Conservation (phyloP, 2,797 vertebrate species). For the Xenops minutus region DNA sequence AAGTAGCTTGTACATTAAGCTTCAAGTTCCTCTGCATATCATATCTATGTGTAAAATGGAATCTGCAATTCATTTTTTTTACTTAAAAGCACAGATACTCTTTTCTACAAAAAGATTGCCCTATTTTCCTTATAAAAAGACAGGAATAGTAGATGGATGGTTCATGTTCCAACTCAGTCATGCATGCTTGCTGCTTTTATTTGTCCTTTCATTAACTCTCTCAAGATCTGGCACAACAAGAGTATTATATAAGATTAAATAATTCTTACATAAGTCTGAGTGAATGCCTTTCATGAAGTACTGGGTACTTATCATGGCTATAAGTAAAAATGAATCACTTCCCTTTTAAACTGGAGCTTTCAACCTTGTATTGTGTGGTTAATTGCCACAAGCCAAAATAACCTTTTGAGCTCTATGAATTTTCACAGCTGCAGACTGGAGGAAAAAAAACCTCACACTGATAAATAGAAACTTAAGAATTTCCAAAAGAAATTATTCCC, state of each 20-base stretch:
- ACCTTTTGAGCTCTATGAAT: conserved; percentile 47
- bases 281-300: conserved; percentile 34
- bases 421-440: conserved; percentile 49
- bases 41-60: not conserved
- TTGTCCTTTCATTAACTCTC: conserved; percentile 38
- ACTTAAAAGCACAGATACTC: not conserved
- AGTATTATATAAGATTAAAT: conserved; percentile 53
- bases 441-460: not conserved
- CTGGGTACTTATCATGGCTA: conserved; percentile 8
- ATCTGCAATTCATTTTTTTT: not conserved
- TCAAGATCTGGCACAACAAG: conserved; percentile 41
- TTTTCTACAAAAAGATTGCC: not conserved
- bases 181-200: conserved; percentile 31
- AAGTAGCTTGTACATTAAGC: not conserved
- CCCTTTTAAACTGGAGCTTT: conserved; percentile 24
- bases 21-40: not conserved
- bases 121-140: not conserved
- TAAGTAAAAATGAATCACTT: conserved; percentile 62
- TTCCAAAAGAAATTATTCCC: conserved; percentile 38
- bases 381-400: conserved; percentile 57
- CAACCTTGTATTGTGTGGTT: conserved; percentile 37
- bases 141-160: not conserved
- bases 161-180: not conserved
- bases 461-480: conserved; percentile 42
- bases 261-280: conserved; percentile 48